Evolutionary conservation across 1,140 invertebrate species (phyloP), one percentile per base, ranked within the genome.

Genomic region (Rhyacophila brunnea): DNA sequence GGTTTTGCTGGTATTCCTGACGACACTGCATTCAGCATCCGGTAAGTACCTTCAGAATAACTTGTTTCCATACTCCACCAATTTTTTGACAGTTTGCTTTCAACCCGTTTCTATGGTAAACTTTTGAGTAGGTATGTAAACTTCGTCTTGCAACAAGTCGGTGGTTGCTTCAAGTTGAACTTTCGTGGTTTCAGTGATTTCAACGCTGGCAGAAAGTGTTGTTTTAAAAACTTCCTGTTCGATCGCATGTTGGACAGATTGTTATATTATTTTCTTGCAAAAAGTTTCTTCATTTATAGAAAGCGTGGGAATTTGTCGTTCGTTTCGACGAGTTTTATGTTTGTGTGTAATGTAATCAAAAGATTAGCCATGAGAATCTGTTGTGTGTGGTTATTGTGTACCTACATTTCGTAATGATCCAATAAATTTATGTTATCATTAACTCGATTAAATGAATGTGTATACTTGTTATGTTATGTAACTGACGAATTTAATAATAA

Each of bases 301-400:
- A 63, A 63, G 61, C 61, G 61, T 63, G 61, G 49, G 61, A 63
- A 63, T 28, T 28, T 28, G 10, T 45, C 40, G 50, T 63, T 62
- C 44, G 42, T 44, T 54, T 54, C 49, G 43, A 17, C 46, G 36
- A 14, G 38, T 50, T 58, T 48, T 35, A 46, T 20, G 20, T 36
- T 35, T 34, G 40, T 42, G 6, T 42, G 40, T 14, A 42, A 42
- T 42, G 40, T 42, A 42, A 18, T 42, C 13, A 42, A 42, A 13
- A 18, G 17, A 42, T 42, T 42, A 14, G 17, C 4, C 17, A 18
- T 18, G 17, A 14, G 13, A 42, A 11, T 36, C n/a, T 9, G 7
- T 36, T 36, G 7, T 9, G 7, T 36, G n/a, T 36, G 35, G 7
- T 36, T 9, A 42, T 13, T 42, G 40, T 42, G 17, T 5, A 42